Evolutionary conservation across 2,888 invertebrate species (phyloP), one percentile per base, ranked within the genome.

Genomic region (Acanthosepion lycidas): DNA sequence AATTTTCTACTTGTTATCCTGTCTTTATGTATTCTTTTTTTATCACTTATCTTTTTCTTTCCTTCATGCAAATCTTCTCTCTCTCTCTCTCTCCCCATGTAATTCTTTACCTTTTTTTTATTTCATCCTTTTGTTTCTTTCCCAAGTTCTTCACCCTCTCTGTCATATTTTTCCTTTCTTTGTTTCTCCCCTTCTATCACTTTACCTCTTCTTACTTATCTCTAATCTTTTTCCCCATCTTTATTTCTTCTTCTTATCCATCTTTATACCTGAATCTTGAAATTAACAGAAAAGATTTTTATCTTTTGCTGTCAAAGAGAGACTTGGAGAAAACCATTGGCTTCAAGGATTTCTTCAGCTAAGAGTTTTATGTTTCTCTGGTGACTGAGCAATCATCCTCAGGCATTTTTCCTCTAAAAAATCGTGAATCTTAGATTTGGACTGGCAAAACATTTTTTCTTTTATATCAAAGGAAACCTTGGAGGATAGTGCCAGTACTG

Each of bases 381-480:
- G n/a, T 78, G 33, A n/a, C n/a, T 78, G 78, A 78, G 78, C 8
- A 78, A 78, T 78, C 15, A n/a, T 8, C 78, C 33, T n/a, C 78
- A n/a, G 78, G 78, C 78, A n/a, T 78, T 78, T 78, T 78, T 78
- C n/a, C 18, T 78, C 78, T 78, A 78, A 78, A 78, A 78, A 78
- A 78, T n/a, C 28, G 28, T 9, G n/a, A 28, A 78, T n/a, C 18
- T 78, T 33, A 78, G 78, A n/a, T 78, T 59, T 33, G 78, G n/a
- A 78, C 78, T 33, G 78, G 15, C 78, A 78, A 9, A 33, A 78
- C n/a, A 78, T 78, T 78, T 78, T 78, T 78, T 78, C 18, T 78
- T 78, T 78, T 78, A n/a, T 78, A 78, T 78, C 78, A 78, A 78
- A 78, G 78, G 78, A 33, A 78, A 78, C 78, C 78, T 78, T 78